Base-by-base conservation (phyloP, 2,888 invertebrate species). In the Habroteleia sp. region DNA sequence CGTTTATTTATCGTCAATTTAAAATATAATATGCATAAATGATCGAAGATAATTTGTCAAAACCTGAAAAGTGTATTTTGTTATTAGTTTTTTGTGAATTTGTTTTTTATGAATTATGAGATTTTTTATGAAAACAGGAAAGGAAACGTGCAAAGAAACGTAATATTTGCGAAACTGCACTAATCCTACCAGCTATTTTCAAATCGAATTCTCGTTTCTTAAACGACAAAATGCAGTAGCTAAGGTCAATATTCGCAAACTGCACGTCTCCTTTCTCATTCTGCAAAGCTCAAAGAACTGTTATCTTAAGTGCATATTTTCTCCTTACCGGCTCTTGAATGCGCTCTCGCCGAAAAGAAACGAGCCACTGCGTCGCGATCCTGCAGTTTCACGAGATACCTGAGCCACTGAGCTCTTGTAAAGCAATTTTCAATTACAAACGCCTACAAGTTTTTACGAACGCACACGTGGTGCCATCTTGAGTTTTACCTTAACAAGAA, bases 351-450 rank as follows among this genome's bases (percentile, higher is more conserved):
- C 63, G 68, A 76, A 71, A 75, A 71, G 65, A 75, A 76, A 76
- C 46, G 46, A 62, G 62, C 50, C 42, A 27, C 42, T 68, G 54
- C 50, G 54, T 50, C 68, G 50, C 48, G 35, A 68, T 73, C 54
- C 54, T 10, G 73, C 60, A 60, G 71, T 75, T 75, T 60, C 71
- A 46, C 63, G 52, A 60, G 69, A 50, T 54, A 60, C 56, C 63
- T 10, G 42, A 62, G 48, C 48, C 54, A 50, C 46, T 25, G 60
- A 25, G 46, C 54, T 39, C 69, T 72, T 68, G 58, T 69, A 65
- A 73, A 73, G 60, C 58, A 76, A 60, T 76, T 73, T 76, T 69
- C 76, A 73, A 65, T 69, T 73, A 73, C 60, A 39, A 65, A 65
- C 76, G 54, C 76, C 76, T 54, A 76, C 73, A 44, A 73, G 73